Evolutionary conservation across 2,113 vertebrate species (phyloP), one percentile per base, ranked within the genome.

Genomic region (Eolophus roseicapilla): DNA sequence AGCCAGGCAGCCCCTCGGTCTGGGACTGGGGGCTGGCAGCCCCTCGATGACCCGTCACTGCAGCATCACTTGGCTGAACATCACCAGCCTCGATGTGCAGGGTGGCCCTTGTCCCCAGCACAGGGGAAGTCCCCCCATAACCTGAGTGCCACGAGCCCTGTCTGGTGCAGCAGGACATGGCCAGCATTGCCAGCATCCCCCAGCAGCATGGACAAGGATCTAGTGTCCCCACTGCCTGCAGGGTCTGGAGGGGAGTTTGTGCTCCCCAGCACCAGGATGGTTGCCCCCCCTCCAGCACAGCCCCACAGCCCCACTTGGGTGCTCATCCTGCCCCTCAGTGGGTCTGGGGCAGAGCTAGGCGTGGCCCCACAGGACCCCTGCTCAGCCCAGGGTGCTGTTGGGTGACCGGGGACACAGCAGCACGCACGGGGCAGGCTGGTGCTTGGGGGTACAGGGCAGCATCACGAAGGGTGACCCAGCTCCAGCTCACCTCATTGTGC

Each of bases 21-120:
- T 43, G 82, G 5, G 1, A 44, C 20, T 17, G 27, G 1, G 47
- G 29, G 6, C 33, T 11, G 52, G 63, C 71, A 62, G 39, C 67
- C 62, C 62, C 62, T 70, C 1, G 0, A 3, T 37, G 69, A 19
- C 47, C 52, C 0, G 0, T 10, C 28, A 0, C 33, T 9, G 47
- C 44, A 46, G 77, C 71, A 7, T 10, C 12, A 0, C 68, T 74
- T 1, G 33, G 29, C 69, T 18, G 47, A 31, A 76, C 1, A 5
- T 11, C n/a, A 9, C 23, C 50, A 49, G 81, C 29, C 43, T 7
- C 53, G 0, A 6, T 33, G 31, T 4, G 27, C 15, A n/a, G 52
- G 10, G 7, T 28, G 62, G 3, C 4, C 20, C 9, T 35, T 3
- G 33, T 35, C 53, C 68, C 78, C 64, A 23, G 74, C 24, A 2